Percentiles rank a stretch among this genome's conserved stretches.
Evolutionary conservation across 1,140 invertebrate genomes (phyloP).

Genomic region (Lithobius niger): DNA sequence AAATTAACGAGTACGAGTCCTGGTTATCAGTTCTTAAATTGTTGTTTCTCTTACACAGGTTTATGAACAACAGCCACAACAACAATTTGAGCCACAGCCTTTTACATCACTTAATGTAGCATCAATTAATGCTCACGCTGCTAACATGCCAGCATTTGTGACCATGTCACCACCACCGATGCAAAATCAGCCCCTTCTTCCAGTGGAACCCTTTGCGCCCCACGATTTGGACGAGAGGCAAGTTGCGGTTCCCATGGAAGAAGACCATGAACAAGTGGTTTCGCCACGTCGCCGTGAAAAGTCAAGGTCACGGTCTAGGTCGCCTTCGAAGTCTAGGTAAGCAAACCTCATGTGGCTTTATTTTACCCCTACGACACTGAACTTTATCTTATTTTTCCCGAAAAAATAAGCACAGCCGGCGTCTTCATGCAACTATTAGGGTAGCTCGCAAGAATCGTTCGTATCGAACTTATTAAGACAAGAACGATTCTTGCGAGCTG

Average conservation of each 20-base stretch:
- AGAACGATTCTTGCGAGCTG: too few relatives aligned
- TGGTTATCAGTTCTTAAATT: too few relatives aligned
- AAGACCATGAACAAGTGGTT: conserved; percentile 7
- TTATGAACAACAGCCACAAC: conserved; percentile 48
- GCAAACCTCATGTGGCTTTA: neutral
- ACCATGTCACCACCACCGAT: conserved; percentile 13
- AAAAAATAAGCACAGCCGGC: too few relatives aligned
- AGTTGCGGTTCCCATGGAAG: conserved; percentile 13
- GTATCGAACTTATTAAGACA: too few relatives aligned
- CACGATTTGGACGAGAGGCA: conserved; percentile 12
- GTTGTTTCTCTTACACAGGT: too few relatives aligned
- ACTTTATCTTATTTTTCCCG: too few relatives aligned
- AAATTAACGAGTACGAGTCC: too few relatives aligned
- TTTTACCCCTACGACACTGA: too few relatives aligned
- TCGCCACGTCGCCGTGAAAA: conserved; percentile 12
- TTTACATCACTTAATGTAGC: conserved; percentile 18
- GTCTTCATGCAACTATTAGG: too few relatives aligned
- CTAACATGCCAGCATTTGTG: conserved; percentile 13
- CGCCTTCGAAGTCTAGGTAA: conserved; percentile 15
- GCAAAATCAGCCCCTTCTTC: conserved; percentile 15
- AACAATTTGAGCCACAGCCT: conserved; percentile 30
- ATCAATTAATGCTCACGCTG: conserved; percentile 18
- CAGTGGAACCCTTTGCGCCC: conserved; percentile 9
- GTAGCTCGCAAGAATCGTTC: too few relatives aligned
- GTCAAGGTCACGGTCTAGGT: conserved; percentile 25